Percentiles rank a stretch among this genome's conserved stretches.
Conservation (phyloP, 2,797 vertebrate genomes). For the Cyclopterus lumpus region DNA sequence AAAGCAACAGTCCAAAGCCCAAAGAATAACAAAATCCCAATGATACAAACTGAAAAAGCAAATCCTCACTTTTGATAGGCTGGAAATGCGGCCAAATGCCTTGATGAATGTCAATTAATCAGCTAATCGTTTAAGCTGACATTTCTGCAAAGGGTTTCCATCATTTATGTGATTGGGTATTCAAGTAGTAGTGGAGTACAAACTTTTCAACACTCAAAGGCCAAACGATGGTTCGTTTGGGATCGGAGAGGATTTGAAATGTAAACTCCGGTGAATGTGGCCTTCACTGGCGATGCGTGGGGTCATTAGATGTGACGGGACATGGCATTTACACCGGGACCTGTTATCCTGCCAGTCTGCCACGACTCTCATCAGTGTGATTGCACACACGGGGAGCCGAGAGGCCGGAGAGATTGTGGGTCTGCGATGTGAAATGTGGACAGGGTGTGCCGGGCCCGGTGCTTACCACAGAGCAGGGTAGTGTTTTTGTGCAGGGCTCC, state of each 20-base stretch:
- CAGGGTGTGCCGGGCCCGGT: slow-evolving; percentile 71
- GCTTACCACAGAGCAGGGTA: slow-evolving; percentile 71
- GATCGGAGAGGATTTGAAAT: slow-evolving; percentile 38
- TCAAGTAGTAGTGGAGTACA: background rate
- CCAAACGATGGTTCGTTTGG: background rate
- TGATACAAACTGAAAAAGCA: background rate
- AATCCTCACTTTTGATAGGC: background rate
- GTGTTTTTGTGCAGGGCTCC: slow-evolving; percentile 70
- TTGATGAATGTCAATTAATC: background rate
- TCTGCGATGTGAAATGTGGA: slow-evolving; percentile 51
- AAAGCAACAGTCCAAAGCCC: background rate
- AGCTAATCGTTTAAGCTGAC: background rate
- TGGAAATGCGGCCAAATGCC: background rate
- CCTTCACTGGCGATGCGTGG: background rate
- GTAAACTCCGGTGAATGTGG: slow-evolving; percentile 11
- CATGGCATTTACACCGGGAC: slow-evolving; percentile 35
- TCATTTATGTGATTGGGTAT: background rate
- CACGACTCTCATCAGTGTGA: slow-evolving; percentile 27
- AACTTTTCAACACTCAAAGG: background rate
- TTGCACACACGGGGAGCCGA: slow-evolving; percentile 11
- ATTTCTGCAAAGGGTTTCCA: background rate
- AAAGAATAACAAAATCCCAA: background rate
- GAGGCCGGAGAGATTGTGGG: slow-evolving; percentile 47
- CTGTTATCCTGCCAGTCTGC: slow-evolving; percentile 32
- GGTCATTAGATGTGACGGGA: slow-evolving; percentile 33